Evolutionary conservation across 2,797 vertebrate species (phyloP).

Genomic region (Tauraco hartlaubi): DNA sequence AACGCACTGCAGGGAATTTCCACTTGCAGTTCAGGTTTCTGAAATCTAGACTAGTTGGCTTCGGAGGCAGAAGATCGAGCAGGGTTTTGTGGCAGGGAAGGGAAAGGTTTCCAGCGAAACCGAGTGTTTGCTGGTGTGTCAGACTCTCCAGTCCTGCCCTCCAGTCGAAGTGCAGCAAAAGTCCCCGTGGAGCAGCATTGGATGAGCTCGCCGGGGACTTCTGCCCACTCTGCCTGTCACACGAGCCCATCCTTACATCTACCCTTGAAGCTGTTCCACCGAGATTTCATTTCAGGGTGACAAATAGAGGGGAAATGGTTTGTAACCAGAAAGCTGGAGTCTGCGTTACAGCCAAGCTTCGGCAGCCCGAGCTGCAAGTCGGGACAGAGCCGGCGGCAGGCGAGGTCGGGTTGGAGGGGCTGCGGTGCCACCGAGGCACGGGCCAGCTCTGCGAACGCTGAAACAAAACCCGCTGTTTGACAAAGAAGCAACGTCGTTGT

Average conservation of each 20-base stretch:
- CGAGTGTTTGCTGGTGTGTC: slow-evolving; percentile 57
- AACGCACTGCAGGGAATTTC: slow-evolving; percentile 77
- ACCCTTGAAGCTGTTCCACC: slow-evolving; percentile 61
- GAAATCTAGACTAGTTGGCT: slow-evolving; percentile 76
- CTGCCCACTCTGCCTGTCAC: slow-evolving; percentile 60
- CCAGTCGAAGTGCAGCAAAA: slow-evolving; percentile 41
- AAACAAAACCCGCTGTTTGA: background rate
- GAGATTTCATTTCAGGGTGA: slow-evolving; percentile 70
- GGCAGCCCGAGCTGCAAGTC: slow-evolving; percentile 23
- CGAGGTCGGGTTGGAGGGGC: background rate
- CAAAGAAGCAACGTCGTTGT: background rate
- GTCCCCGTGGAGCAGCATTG: background rate
- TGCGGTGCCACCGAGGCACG: background rate
- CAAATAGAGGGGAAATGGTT: slow-evolving; percentile 65
- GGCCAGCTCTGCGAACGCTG: background rate
- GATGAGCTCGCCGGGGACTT: slow-evolving; percentile 36
- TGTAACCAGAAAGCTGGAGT: slow-evolving; percentile 69
- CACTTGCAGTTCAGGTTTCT: slow-evolving; percentile 79
- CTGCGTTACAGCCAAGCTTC: slow-evolving; percentile 45
- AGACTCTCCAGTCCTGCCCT: slow-evolving; percentile 66
- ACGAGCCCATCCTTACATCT: slow-evolving; percentile 46
- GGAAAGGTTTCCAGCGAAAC: slow-evolving; percentile 51
- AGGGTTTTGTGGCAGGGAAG: slow-evolving; percentile 57
- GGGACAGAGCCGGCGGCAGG: background rate
- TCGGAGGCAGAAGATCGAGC: slow-evolving; percentile 63